Conservation (phyloP, 2,113 vertebrate genomes). For the Ammodramus savannarum region DNA sequence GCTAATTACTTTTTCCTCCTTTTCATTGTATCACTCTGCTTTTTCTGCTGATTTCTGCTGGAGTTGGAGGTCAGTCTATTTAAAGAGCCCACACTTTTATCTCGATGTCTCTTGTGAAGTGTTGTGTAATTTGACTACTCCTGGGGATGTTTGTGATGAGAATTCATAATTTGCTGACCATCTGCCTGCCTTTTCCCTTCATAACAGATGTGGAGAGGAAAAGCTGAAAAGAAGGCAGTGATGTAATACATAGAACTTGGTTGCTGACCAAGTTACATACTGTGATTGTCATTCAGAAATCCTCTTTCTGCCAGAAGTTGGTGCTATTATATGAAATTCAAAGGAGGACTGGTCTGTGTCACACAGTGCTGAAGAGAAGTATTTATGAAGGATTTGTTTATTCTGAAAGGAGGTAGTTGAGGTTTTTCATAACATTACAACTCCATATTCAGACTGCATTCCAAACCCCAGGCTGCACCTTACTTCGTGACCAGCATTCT, state of each 20-base stretch:
- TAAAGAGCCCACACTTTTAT: slow-evolving; percentile 38
- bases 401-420: background rate
- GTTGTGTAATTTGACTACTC: slow-evolving; percentile 31
- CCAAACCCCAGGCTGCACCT: background rate
- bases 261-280: background rate
- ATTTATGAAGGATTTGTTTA: background rate
- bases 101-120: background rate
- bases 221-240: background rate
- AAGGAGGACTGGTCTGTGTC: background rate
- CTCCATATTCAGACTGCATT: background rate
- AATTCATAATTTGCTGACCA: background rate
- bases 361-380: background rate
- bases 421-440: background rate
- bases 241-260: background rate
- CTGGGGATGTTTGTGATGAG: background rate
- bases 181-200: background rate
- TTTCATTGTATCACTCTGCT: background rate
- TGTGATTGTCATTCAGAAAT: background rate
- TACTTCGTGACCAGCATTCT: background rate
- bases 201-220: background rate
- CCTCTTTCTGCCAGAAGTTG: background rate
- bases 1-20: background rate
- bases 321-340: background rate
- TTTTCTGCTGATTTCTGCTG: slow-evolving; percentile 59
- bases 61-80: slow-evolving; percentile 53